phyloP scores from a whole-genome alignment of 1,140 invertebrate genomes.

The Micrasema longulum region DNA sequence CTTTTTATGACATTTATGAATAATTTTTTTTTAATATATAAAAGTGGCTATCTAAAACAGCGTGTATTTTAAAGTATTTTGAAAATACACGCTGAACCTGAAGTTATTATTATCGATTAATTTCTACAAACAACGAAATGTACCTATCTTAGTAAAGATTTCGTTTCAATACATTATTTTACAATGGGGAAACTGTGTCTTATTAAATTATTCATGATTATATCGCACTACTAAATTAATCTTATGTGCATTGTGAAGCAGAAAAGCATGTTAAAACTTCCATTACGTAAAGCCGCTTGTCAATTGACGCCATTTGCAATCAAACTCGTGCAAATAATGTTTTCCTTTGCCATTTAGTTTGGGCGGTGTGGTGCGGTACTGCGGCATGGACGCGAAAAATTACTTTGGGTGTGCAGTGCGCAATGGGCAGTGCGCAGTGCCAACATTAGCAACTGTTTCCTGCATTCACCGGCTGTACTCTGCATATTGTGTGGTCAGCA shows the following conservation, averaged over 20 bases:
- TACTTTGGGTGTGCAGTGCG: not conserved
- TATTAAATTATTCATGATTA: not conserved
- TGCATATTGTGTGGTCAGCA: no score
- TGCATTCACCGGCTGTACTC: constrained; percentile 1
- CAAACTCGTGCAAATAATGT: constrained; percentile 15
- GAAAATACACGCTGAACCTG: no score
- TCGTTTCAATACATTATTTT: not conserved
- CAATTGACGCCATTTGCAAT: constrained; percentile 19
- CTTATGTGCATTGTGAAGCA: not conserved
- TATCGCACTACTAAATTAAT: constrained; percentile 6
- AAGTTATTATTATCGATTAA: not conserved
- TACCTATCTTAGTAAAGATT: not conserved
- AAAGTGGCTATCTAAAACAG: no score
- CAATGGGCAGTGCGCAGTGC: not conserved
- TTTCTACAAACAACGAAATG: not conserved
- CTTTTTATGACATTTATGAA: no score
- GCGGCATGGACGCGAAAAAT: no score
- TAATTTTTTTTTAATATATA: no score
- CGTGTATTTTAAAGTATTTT: no score
- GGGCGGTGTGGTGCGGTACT: not conserved
- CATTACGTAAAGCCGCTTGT: constrained; percentile 13
- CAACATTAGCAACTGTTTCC: not conserved
- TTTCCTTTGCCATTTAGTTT: not conserved
- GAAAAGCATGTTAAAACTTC: not conserved
- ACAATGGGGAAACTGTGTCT: not conserved